These are phyloP conservation scores for Rosalia funebris DNA, from an alignment of 2,888 invertebrate genomes.

Conservation along the genomic window DNA sequence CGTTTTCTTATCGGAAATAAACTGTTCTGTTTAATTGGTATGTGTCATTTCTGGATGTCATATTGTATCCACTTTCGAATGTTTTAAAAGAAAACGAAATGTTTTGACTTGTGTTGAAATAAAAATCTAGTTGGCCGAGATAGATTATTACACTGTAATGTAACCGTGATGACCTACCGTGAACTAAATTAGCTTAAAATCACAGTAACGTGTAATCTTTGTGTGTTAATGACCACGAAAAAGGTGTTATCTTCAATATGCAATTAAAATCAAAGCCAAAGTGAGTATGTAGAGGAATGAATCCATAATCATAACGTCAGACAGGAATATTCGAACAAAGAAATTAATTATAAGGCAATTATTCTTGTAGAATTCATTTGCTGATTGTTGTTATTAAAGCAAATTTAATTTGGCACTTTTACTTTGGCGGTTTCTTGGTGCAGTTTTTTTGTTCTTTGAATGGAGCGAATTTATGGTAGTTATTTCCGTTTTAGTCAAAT, in stretches of 20 bases:
- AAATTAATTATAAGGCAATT: constrained; percentile 39
- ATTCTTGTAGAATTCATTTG: constrained; percentile 25
- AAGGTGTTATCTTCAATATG: constrained; percentile 31
- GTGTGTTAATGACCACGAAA: constrained; percentile 34
- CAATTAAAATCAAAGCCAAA: constrained; percentile 36
- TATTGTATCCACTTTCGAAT: no score
- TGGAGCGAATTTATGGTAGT: constrained; percentile 10
- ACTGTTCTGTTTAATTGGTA: no score
- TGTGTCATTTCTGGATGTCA: no score
- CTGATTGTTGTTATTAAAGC: constrained; percentile 35
- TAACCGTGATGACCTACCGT: constrained; percentile 18
- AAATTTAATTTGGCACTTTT: constrained; percentile 35
- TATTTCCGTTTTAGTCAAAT: constrained; percentile 12
- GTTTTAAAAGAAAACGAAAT: neutral
- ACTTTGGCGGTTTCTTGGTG: constrained; percentile 29
- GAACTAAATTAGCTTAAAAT: constrained; percentile 26
- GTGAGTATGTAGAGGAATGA: constrained; percentile 28
- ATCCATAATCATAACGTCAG: constrained; percentile 34
- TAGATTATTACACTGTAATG: constrained; percentile 21
- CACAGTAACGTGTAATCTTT: constrained; percentile 26
- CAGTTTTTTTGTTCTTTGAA: constrained; percentile 22
- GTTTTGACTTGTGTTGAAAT: constrained; percentile 7
- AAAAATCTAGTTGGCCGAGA: constrained; percentile 11
- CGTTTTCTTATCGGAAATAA: no score
- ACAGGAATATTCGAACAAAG: constrained; percentile 36